A percentile compares a stretch with the other conserved stretches of the same genome.
Evolutionary conservation across 2,888 invertebrate species (phyloP).

Genomic region (Oscheius sp.): DNA sequence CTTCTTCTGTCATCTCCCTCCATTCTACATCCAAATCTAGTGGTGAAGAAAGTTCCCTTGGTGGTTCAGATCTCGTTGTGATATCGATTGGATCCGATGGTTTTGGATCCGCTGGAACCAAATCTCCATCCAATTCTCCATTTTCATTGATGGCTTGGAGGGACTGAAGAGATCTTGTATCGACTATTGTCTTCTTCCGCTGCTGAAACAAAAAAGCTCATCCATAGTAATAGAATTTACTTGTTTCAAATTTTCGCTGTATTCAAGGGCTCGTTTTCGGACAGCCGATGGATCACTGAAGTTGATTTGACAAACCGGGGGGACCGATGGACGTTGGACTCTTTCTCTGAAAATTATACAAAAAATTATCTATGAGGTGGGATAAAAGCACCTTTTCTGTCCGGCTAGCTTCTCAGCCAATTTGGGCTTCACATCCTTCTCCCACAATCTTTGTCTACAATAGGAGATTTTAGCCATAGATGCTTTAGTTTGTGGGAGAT

Average conservation of each 20-base stretch:
- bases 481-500: slow-evolving; percentile 62
- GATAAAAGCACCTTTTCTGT: slow-evolving; percentile 30
- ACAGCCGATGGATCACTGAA: slow-evolving; percentile 53
- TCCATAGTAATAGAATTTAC: not conserved
- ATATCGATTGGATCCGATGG: slow-evolving; percentile 1
- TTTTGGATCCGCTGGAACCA: slow-evolving; percentile 2
- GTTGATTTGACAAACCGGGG: slow-evolving; percentile 40
- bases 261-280: slow-evolving; percentile 40
- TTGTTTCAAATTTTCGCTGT: slow-evolving; percentile 35
- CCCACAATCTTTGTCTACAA: slow-evolving; percentile 64
- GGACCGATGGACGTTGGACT: not conserved
- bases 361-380: not conserved
- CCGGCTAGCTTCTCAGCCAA: slow-evolving; percentile 59
- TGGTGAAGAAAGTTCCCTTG: not conserved
- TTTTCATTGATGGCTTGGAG: slow-evolving; percentile 31
- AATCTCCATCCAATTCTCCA: slow-evolving; percentile 16
- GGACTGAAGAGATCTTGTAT: slow-evolving; percentile 22
- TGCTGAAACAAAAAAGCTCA: not conserved
- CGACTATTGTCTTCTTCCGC: not conserved
- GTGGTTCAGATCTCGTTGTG: slow-evolving; percentile 35
- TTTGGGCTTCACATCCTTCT: slow-evolving; percentile 51
- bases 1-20: slow-evolving; percentile 73
- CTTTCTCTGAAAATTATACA: slow-evolving; percentile 2
- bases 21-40: slow-evolving; percentile 73
- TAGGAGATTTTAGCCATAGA: slow-evolving; percentile 70